Evolutionary conservation across 2,888 invertebrate species (phyloP).

Genomic region (Mythimna loreyi): DNA sequence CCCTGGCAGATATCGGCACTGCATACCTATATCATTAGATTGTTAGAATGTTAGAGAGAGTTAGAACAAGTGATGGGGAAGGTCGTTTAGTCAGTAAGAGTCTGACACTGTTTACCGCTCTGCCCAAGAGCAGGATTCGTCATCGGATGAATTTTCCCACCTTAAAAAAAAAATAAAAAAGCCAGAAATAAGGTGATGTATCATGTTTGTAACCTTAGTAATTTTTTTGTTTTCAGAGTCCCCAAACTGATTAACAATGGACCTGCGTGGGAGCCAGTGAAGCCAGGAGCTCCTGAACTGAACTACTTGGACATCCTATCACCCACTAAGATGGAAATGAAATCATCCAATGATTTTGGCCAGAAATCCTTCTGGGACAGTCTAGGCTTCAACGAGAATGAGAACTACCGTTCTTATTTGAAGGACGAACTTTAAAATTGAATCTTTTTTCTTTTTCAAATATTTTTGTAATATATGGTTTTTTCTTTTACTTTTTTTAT

Average conservation of each 20-base stretch:
- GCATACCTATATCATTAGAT: too few relatives aligned
- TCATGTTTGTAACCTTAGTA: background rate
- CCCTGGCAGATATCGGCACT: too few relatives aligned
- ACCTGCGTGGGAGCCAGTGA: conserved; percentile 87
- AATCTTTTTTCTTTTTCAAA: background rate
- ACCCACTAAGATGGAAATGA: conserved; percentile 84
- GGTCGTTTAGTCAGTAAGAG: too few relatives aligned
- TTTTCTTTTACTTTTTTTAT: background rate
- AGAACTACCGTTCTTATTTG: conserved; percentile 77
- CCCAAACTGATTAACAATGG: conserved; percentile 77
- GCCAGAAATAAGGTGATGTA: too few relatives aligned
- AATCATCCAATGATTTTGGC: conserved; percentile 87
- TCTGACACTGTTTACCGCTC: too few relatives aligned
- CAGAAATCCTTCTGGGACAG: conserved; percentile 92
- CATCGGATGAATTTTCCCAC: too few relatives aligned
- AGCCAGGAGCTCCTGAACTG: conserved; percentile 82
- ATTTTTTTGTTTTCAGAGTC: conserved; percentile 73
- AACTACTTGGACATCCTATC: conserved; percentile 89
- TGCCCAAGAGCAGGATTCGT: too few relatives aligned
- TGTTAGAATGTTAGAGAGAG: too few relatives aligned
- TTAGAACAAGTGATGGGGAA: too few relatives aligned
- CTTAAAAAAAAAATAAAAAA: too few relatives aligned
- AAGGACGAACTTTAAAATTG: conserved; percentile 83
- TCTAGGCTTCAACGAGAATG: conserved; percentile 91
- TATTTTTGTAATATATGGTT: background rate